Evolutionary conservation across 2,888 invertebrate species (phyloP), one percentile per base, ranked within the genome.

Genomic region (Ceratothoa steindachneri): DNA sequence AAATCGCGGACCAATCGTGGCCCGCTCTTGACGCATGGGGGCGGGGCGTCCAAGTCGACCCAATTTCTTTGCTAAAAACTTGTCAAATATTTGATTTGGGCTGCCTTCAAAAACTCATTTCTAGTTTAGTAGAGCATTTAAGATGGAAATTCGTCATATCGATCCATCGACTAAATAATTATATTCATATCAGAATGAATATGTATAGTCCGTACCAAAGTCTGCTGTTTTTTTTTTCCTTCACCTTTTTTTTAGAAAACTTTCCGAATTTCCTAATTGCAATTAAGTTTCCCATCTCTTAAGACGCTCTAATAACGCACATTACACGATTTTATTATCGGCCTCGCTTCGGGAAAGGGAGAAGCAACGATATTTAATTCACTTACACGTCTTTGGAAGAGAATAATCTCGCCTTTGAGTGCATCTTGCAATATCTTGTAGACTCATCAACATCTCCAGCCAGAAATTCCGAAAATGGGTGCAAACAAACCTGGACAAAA

Each of bases 11-110:
- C 60, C 60, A 60, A 60, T 60, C 60, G 24, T 24, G 12, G n/a
- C 22, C 12, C n/a, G 2, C 60, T 60, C 60, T 60, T 60, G 12
- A 60, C 12, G 7, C 7, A 41, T 22, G 24, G 60, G 27, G 60
- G 60, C 60, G 2, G 60, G 24, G 60, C 60, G 19, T 60, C 12
- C n/a, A 24, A 60, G 19, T 24, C 60, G 60, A 24, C 60, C 60
- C 60, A 24, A 60, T 24, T 51, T 24, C 27, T 60, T 60, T 2
- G 60, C 12, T 24, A 60, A 60, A 60, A 60, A 60, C 60, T 60
- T 60, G 60, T 60, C 60, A 60, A 60, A 60, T 60, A 60, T 60
- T 60, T 60, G 60, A 60, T 60, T 60, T 60, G 60, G 60, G 60
- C n/a, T 60, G 60, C 60, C 60, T 60, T 60, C 60, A 60, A 60